Evolutionary conservation across 2,113 vertebrate species (phyloP), one percentile per base, ranked within the genome.

Genomic region (Stigmatopora argus): DNA sequence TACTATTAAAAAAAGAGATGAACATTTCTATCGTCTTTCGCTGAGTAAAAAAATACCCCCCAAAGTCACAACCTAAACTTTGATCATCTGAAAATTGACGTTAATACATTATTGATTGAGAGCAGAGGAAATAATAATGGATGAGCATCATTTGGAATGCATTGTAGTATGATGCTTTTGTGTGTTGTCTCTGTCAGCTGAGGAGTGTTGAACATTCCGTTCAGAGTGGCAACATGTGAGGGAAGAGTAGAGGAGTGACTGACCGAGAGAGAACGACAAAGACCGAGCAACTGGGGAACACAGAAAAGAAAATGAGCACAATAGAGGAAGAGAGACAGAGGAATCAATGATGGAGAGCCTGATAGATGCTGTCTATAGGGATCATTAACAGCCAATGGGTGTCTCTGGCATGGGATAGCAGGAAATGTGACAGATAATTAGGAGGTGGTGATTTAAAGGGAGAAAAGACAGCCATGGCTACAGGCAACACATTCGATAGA

Each of bases 351-450:
- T 41, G 10, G 80, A 66, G 75, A 66, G 76, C 85, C 87, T 90
- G 90, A 89, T 89, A 89, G 88, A 90, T 90, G 88, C 88, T 85
- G 88, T 86, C 88, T 83, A 82, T 52, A 77, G 85, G 38, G 89
- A 89, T 90, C 90, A 90, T 90, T 90, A 90, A 90, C 81, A 72
- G 89, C 85, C 88, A 90, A 88, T 90, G 86, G 89, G 89, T 89
- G 87, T 91, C 89, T 89, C 83, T 89, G 82, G 85, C 86, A 85
- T 80, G 81, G 89, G 84, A 89, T 85, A 76, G 87, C 86, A 89
- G 84, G 87, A 90, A 89, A 87, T 89, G 89, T 91, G 89, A 89
- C 90, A 90, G 89, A 90, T 90, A 91, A 91, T 92, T 91, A 92
- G 89, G 79, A 89, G 88, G 84, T 85, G 89, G 87, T 87, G 90